phyloP scores from a whole-genome alignment of 2,113 vertebrate species.

The Oreocharis arfaki region DNA sequence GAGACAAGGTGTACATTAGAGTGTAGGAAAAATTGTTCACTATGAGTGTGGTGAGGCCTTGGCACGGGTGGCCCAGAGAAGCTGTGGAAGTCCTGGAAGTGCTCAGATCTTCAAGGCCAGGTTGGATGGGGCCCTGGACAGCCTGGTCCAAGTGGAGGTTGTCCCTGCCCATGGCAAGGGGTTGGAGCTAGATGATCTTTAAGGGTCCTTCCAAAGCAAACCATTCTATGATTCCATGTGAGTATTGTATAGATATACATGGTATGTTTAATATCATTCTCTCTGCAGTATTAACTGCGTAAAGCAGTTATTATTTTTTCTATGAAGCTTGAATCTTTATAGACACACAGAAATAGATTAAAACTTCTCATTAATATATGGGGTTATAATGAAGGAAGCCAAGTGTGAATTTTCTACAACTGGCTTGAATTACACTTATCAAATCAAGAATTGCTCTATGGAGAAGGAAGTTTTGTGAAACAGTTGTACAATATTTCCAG shows the following conservation, averaged over 20 bases:
- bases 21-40: not conserved
- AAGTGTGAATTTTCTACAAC: not conserved
- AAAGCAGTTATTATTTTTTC: not conserved
- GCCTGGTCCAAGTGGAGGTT: not conserved
- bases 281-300: not conserved
- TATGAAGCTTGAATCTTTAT: not conserved
- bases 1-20: not conserved
- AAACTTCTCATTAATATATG: not conserved
- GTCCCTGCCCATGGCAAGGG: not conserved
- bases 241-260: not conserved
- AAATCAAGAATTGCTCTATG: not conserved
- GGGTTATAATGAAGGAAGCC: not conserved
- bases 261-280: not conserved
- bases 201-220: not conserved
- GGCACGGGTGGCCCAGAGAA: not conserved
- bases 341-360: not conserved
- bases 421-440: not conserved
- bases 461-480: not conserved
- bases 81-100: not conserved
- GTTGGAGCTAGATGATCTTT: not conserved
- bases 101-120: not conserved
- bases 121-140: not conserved
- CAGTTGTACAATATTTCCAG: not conserved
- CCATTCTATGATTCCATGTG: not conserved
- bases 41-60: accelerated